Evolutionary conservation across 2,888 invertebrate genomes (phyloP), one percentile per base, ranked within the genome.

Genomic region (Eurytoma californica): DNA sequence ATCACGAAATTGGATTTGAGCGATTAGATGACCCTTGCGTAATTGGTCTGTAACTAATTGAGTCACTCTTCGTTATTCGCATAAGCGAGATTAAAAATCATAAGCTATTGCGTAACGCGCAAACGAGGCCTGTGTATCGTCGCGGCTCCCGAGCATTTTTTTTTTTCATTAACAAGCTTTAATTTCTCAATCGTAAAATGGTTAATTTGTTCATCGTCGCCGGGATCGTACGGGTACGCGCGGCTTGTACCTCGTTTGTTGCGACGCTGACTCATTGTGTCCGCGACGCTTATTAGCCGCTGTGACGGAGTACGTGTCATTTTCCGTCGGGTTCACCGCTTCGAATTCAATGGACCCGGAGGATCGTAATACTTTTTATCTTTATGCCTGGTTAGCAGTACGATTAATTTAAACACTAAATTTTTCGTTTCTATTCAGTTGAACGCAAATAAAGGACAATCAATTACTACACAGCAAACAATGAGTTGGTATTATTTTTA

Each of bases 11-110:
- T 74, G 74, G 69, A 79, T 74, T 74, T 66, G 58, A 74, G 69
- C 30, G 69, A 79, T 79, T 79, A 39, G 58, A 49, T 18, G 63
- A 0, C 57, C 9, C 68, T 79, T 79, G 65, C 79, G 74, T 58
- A 79, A 79, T 79, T 74, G 74, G 74, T 74, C 74, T 74, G 65
- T 70, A 73, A 69, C 78, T 68, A 78, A 78, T 78, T 73, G 72
- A 73, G 73, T 73, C 73, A 61, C 69, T 78, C 63, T 68, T 68
- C 73, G 28, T 73, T 49, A 69, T 58, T 39, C 51, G 53, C 28
- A 18, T 24, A 49, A 18, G 30, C 47, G 57, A 69, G 63, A 63
- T 77, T 72, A 72, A 77, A 72, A 72, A 72, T 72, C 51, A 61
- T 58, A 20, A 60, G 20, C 16, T 4, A 67, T 73, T 78, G 63